Evolutionary conservation across 2,113 vertebrate genomes (phyloP).

Genomic region (Haplotaxodon microlepis): DNA sequence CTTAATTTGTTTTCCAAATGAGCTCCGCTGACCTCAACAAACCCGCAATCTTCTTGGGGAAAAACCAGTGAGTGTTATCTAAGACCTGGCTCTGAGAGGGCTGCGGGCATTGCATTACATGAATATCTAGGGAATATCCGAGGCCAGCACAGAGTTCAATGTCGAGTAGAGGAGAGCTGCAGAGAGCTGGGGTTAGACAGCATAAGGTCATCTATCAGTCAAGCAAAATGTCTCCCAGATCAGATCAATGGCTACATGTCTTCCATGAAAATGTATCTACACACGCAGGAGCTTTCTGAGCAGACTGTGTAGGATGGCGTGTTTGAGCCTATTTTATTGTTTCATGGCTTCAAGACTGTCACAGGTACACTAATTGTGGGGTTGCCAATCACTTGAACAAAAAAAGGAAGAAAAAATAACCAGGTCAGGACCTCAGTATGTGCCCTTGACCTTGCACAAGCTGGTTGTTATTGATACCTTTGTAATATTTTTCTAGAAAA

Average conservation of each 20-base stretch:
- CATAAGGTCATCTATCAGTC: background rate
- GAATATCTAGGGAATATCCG: background rate
- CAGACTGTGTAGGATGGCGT: rapidly evolving
- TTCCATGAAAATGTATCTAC: background rate
- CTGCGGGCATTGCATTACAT: background rate
- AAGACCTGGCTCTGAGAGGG: background rate
- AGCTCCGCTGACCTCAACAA: background rate
- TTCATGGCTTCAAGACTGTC: background rate
- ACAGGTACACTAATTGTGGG: background rate
- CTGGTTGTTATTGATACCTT: background rate
- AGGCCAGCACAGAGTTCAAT: background rate
- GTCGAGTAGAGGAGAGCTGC: background rate
- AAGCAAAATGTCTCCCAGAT: background rate
- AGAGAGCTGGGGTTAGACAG: background rate
- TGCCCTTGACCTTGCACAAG: background rate
- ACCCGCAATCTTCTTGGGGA: background rate
- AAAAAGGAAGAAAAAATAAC: rapidly evolving
- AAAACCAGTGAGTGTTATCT: background rate
- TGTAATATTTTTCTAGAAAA: background rate
- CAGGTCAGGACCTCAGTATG: background rate
- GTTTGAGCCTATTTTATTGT: background rate
- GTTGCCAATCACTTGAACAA: background rate
- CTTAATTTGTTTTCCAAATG: background rate
- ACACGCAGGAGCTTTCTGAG: background rate
- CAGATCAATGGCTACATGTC: background rate